Conservation (phyloP, 2,113 vertebrate genomes). For the Pitta sordida region DNA sequence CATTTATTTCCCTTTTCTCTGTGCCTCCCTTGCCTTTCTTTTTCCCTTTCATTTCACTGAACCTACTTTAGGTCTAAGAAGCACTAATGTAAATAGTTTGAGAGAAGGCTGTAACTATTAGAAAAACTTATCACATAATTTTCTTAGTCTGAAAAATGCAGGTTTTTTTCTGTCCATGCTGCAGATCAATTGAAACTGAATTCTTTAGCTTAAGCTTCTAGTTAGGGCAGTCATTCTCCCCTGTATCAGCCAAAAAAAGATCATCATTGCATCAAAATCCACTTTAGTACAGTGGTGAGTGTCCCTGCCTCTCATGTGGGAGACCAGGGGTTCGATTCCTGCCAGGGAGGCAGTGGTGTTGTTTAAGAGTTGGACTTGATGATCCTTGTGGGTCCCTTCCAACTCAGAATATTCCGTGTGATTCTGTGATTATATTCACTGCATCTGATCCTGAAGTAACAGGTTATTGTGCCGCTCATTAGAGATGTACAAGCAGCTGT, state of each 20-base stretch:
- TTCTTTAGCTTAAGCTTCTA: neutral
- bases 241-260: neutral
- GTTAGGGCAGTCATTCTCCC: accelerated
- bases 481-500: neutral
- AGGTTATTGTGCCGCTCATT: neutral
- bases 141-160: neutral
- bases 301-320: no score
- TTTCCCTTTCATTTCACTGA: neutral
- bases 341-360: no score
- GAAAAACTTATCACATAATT: accelerated
- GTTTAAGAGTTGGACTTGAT: no score
- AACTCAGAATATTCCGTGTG: no score
- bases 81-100: neutral
- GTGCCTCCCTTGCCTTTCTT: neutral
- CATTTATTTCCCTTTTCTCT: neutral
- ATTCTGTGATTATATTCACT: neutral
- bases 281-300: no score
- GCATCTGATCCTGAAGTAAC: neutral
- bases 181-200: neutral
- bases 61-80: neutral
- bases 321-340: no score
- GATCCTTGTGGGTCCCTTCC: no score
- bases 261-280: no score
- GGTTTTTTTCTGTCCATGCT: accelerated
- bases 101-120: neutral